Percentiles rank a stretch among this genome's conserved stretches.
These are phyloP conservation scores for Magallana gigas DNA, from an alignment of 1,140 invertebrate genomes.

Conservation along the genomic window DNA sequence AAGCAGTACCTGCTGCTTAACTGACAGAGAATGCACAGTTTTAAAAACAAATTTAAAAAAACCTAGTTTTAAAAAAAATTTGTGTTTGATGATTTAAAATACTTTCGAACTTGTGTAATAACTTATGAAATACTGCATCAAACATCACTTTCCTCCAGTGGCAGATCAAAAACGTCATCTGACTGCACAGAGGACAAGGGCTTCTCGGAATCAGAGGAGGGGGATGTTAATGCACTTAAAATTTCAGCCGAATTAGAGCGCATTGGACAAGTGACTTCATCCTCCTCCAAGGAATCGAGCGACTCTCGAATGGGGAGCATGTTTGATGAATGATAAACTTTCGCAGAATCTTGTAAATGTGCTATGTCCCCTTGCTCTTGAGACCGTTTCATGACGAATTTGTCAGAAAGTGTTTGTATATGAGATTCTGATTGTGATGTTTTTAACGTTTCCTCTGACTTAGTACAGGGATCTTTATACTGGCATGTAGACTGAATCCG, in stretches of 20 bases:
- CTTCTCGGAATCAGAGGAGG: constrained; percentile 50
- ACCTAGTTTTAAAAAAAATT: no score
- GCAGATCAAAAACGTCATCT: constrained; percentile 62
- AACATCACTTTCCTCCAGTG: constrained; percentile 60
- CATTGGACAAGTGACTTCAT: neutral
- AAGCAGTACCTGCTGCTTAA: no score
- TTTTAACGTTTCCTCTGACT: constrained; percentile 35
- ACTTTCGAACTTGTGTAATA: no score
- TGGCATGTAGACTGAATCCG: constrained; percentile 3
- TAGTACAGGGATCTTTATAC: neutral
- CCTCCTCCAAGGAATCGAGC: neutral
- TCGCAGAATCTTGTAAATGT: constrained; percentile 61
- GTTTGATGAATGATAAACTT: constrained; percentile 61
- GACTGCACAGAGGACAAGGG: constrained; percentile 59
- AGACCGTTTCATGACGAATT: constrained; percentile 62
- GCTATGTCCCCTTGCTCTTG: constrained; percentile 66
- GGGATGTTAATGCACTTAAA: constrained; percentile 41
- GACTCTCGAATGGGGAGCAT: constrained; percentile 45
- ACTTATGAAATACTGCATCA: neutral
- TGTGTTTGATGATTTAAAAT: no score
- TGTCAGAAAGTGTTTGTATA: constrained; percentile 54
- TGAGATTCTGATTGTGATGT: constrained; percentile 63
- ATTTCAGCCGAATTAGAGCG: neutral
- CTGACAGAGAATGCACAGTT: no score
- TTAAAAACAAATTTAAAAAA: no score